Evolutionary conservation across 2,888 invertebrate genomes (phyloP).

Genomic region (Blera fallax): DNA sequence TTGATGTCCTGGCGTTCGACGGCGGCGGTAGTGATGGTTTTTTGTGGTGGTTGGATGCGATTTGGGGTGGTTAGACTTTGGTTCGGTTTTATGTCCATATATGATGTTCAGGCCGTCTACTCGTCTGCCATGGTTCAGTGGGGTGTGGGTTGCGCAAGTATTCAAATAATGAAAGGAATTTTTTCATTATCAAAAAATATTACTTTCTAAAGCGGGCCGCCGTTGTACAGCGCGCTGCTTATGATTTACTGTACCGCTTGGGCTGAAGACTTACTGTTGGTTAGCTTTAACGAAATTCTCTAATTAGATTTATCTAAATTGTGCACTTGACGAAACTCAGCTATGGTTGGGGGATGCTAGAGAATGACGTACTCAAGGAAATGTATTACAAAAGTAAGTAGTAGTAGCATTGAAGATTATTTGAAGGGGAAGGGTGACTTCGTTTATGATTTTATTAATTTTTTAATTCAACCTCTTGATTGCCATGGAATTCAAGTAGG

Average conservation of each 20-base stretch:
- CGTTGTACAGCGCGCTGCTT: conserved; percentile 26
- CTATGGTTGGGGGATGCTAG: neutral
- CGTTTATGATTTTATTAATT: conserved; percentile 8
- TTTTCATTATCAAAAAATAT: conserved; percentile 74
- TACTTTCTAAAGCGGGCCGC: conserved; percentile 29
- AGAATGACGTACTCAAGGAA: conserved; percentile 30
- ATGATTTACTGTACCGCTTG: conserved; percentile 45
- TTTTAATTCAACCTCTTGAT: neutral
- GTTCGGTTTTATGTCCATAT: conserved; percentile 42
- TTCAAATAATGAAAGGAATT: conserved; percentile 74
- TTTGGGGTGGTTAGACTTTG: conserved; percentile 51
- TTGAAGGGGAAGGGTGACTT: neutral
- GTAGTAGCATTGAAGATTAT: neutral
- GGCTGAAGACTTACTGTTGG: conserved; percentile 5
- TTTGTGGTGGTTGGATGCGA: conserved; percentile 37
- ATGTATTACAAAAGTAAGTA: conserved; percentile 22
- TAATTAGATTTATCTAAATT: conserved; percentile 72
- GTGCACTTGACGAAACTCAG: conserved; percentile 44
- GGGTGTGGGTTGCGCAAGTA: conserved; percentile 44
- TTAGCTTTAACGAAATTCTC: conserved; percentile 54
- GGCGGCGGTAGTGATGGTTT: conserved; percentile 28
- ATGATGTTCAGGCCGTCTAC: conserved; percentile 15
- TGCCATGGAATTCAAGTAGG: neutral
- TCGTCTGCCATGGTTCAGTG: conserved; percentile 9
- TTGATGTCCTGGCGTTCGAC: conserved; percentile 52